phyloP scores from a whole-genome alignment of 2,113 vertebrate species.

The Aplodontia rufa region DNA sequence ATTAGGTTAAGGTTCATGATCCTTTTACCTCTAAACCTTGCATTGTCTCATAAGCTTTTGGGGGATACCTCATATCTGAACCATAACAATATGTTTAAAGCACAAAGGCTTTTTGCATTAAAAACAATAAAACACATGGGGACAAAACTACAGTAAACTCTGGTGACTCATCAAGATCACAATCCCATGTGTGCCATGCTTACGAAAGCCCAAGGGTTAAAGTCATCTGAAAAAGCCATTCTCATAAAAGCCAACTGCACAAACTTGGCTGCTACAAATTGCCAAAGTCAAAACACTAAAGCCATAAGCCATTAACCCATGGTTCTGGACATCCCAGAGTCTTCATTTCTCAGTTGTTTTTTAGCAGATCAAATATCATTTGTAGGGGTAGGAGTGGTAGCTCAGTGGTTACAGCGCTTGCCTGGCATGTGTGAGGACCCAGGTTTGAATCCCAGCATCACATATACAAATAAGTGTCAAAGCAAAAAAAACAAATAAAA shows the following conservation, averaged over 20 bases:
- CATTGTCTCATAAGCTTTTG: too few relatives aligned
- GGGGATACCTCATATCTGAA: too few relatives aligned
- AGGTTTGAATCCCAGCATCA: too few relatives aligned
- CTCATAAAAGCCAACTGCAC: not conserved
- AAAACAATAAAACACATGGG: not conserved
- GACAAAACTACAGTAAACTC: not conserved
- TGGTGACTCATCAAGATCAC: not conserved
- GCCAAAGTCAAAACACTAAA: not conserved
- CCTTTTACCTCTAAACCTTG: too few relatives aligned
- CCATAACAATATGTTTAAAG: not conserved
- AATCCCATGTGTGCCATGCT: not conserved
- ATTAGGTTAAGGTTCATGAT: too few relatives aligned
- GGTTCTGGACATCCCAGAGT: not conserved
- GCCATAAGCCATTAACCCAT: not conserved
- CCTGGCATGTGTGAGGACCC: too few relatives aligned
- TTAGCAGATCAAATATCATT: not conserved
- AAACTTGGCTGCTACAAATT: not conserved
- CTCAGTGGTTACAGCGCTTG: too few relatives aligned
- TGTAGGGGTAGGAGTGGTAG: too few relatives aligned
- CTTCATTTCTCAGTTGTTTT: not conserved
- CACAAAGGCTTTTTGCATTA: not conserved
- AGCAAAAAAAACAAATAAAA: too few relatives aligned
- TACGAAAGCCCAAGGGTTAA: not conserved
- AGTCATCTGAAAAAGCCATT: not conserved
- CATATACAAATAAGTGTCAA: too few relatives aligned